phyloP scores from a whole-genome alignment of 2,797 vertebrate genomes.

The Echiichthys vipera region DNA sequence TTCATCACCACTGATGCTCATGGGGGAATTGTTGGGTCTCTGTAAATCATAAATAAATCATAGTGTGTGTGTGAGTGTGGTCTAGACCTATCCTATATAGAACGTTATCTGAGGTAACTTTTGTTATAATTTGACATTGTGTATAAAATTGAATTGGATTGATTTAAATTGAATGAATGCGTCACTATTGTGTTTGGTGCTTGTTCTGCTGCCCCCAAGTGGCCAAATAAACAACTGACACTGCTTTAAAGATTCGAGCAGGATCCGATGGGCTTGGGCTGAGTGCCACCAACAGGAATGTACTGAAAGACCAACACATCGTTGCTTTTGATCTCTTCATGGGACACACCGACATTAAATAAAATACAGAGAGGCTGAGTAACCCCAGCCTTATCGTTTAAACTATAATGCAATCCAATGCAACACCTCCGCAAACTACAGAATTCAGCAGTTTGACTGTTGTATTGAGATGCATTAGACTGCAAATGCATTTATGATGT shows the following conservation, averaged over 20 bases:
- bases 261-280: neutral
- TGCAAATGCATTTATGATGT: neutral
- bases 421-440: slow-evolving; percentile 10
- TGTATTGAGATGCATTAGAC: slow-evolving; percentile 23
- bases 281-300: neutral
- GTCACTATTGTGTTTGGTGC: too few relatives aligned
- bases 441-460: neutral
- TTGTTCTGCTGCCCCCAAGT: too few relatives aligned
- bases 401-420: slow-evolving; percentile 14
- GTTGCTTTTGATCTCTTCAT: slow-evolving; percentile 3
- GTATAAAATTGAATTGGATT: too few relatives aligned
- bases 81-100: too few relatives aligned
- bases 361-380: neutral
- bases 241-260: neutral
- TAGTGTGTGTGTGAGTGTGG: too few relatives aligned
- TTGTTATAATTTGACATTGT: too few relatives aligned
- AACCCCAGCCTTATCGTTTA: neutral
- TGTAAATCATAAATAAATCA: too few relatives aligned
- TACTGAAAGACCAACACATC: neutral
- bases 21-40: too few relatives aligned
- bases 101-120: too few relatives aligned
- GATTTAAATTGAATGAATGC: too few relatives aligned
- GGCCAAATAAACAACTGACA: too few relatives aligned
- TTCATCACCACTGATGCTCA: too few relatives aligned
- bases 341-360: neutral